These are phyloP conservation scores for Ceratotherium simum DNA, from an alignment of 2,113 vertebrate genomes.

Conservation along the genomic window DNA sequence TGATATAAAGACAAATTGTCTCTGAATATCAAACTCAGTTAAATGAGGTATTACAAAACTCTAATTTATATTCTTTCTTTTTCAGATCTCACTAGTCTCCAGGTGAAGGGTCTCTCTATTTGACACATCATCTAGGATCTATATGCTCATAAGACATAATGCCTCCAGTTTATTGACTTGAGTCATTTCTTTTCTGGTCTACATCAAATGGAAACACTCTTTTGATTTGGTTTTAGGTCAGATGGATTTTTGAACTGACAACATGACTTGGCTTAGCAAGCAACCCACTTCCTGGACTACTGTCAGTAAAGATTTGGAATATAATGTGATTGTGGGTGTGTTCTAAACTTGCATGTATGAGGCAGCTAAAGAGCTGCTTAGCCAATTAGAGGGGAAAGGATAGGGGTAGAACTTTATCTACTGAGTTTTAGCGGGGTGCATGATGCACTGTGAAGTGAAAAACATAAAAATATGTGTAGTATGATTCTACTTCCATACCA, in stretches of 20 bases:
- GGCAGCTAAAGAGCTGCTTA: background rate
- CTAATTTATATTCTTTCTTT: background rate
- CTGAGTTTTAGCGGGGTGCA: background rate
- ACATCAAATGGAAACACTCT: background rate
- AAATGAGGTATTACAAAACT: background rate
- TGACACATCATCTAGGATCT: background rate
- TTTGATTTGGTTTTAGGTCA: background rate
- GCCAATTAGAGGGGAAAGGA: background rate
- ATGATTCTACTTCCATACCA: background rate
- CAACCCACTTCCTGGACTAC: background rate
- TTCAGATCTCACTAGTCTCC: background rate
- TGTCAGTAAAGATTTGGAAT: background rate
- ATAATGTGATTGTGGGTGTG: background rate
- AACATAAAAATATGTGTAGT: background rate
- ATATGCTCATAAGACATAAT: background rate
- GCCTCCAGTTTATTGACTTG: background rate
- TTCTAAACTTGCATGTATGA: background rate
- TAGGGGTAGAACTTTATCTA: background rate
- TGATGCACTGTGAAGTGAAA: background rate
- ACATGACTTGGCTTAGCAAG: background rate
- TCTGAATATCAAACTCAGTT: background rate
- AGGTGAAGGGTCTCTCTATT: background rate
- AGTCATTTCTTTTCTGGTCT: background rate
- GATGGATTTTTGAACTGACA: constrained; percentile 24
- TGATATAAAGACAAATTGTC: background rate